Base-by-base conservation (phyloP, 2,113 vertebrate species). In the Dasyprocta punctata region DNA sequence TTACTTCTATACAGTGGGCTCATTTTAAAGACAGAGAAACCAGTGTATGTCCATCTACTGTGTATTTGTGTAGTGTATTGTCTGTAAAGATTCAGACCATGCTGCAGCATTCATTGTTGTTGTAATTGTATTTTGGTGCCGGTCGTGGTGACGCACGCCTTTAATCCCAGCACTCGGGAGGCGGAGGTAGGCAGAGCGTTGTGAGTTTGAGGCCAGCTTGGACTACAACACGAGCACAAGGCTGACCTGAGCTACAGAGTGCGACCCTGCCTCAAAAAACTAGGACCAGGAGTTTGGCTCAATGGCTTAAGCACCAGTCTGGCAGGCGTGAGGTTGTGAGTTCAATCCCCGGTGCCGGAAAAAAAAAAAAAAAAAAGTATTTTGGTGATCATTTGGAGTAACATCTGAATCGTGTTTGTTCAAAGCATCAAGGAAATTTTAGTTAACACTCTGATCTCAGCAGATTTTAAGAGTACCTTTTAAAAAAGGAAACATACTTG, bases 381-480 rank as follows among this genome's bases (percentile, higher is more conserved):
- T 88, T 92, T 65, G 63, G 30, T 80, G 60, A 80, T 75, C 11
- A 22, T 90, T 93, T 93, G n/a, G 54, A 91, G 6, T 69, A 81
- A 73, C 12, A 85, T 65, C 58, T 30, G 63, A 49, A 11, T 90
- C 65, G 1, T 86, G 44, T 67, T 96, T 90, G 7, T 89, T 97
- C 14, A 52, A 44, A 90, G 16, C 44, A 67, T 95, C 19, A 44
- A 56, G 93, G 67, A 94, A 92, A 87, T 92, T 33, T 38, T 61
- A 77, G 69, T 94, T 90, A 78, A 86, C 22, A 49, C 12, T 63
- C 12, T 61, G 7, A 67, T 60, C 36, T 54, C 38, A 92, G 77
- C n/a, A 95, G 33, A 88, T 81, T 60, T 44, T 81, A 77, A 92
- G 82, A 92, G 7, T 69, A 93, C 56, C 16, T 56, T 96, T 78